Evolutionary conservation across 1,140 invertebrate species (phyloP), one percentile per base, ranked within the genome.

Genomic region (Bicyclus anynana): DNA sequence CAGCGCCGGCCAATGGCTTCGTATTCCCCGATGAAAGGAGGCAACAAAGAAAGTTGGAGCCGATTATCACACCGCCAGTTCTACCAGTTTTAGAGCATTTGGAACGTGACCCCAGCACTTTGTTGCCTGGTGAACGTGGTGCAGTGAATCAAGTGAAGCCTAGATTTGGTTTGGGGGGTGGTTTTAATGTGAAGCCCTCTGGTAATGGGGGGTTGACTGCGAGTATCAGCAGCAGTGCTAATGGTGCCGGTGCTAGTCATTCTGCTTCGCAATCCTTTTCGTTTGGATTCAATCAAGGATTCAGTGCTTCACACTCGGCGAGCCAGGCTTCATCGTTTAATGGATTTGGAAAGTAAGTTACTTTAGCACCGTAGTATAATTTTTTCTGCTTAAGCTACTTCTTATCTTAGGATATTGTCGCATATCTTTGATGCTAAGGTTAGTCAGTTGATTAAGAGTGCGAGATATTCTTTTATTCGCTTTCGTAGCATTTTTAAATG

Each of bases 211-310:
- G 84, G 2, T 37, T 87, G 16, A 67, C 80, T 0, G 84, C 82
- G 0, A 86, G 82, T 63, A 56, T 86, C 0, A 87, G 84, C 72
- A 80, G 81, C 59, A 87, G 84, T 61, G 72, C 67, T 0, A 80
- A 65, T 59, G 80, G 78, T 12, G 69, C 63, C 27, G 80, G 81
- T 6, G 57, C 70, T 10, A 86, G 82, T 49, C 84, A 86, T 18
- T 81, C 84, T 0, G 84, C 84, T 5, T 84, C 82, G 0, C 84
- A 87, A 42, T 86, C 84, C 0, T 87, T 87, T 59, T 80, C 84
- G 0, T 84, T 87, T 53, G 84, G 84, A 46, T 86, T 87, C 59
- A 87, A 82, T 52, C 72, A 86, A 56, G 84, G 84, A 10, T 86
- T 87, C 64, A 85, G 84, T 65, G 74, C 84, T 27, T 85, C 84